These are phyloP conservation scores for Diplodus sargus DNA, from an alignment of 2,797 vertebrate genomes.

Conservation along the genomic window DNA sequence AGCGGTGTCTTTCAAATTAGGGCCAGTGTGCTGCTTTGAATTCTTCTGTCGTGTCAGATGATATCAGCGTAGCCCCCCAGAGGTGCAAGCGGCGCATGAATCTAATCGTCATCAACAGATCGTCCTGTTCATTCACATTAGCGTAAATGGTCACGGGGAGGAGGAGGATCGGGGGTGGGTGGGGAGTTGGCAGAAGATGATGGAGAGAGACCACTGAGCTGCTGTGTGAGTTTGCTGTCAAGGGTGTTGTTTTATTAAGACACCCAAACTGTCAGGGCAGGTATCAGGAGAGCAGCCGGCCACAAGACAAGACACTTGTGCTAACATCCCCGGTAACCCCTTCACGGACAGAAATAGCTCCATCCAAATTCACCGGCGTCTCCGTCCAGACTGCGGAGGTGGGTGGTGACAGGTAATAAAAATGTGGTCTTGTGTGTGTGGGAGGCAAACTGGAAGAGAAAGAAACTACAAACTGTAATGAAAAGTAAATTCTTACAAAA, in stretches of 20 bases:
- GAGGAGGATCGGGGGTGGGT: background rate
- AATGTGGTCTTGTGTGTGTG: conserved; percentile 1
- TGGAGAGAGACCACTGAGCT: conserved; percentile 40
- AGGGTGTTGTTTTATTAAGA: conserved; percentile 74
- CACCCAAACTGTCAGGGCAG: conserved; percentile 67
- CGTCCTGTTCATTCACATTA: conserved; percentile 63
- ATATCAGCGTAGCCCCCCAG: conserved; percentile 48
- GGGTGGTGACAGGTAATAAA: conserved; percentile 44
- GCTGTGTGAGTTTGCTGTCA: conserved; percentile 51
- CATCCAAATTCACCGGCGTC: conserved; percentile 49
- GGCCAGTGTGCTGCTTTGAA: conserved; percentile 41
- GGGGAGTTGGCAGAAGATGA: conserved; percentile 36
- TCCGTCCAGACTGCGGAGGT: conserved; percentile 39
- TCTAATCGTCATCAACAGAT: conserved; percentile 67
- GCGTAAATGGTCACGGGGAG: conserved; percentile 53
- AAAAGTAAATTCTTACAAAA: conserved; percentile 25
- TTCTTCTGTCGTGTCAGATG: conserved; percentile 62
- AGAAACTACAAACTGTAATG: conserved; percentile 4
- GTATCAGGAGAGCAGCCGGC: conserved; percentile 58
- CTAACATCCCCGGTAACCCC: conserved; percentile 49
- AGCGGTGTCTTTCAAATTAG: conserved; percentile 53
- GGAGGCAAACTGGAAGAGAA: conserved; percentile 6
- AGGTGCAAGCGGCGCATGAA: conserved; percentile 48
- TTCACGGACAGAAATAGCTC: conserved; percentile 55
- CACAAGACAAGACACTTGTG: conserved; percentile 53